Evolutionary conservation across 2,797 vertebrate species (phyloP), one percentile per base, ranked within the genome.

Genomic region (Thalassophryne amazonica): DNA sequence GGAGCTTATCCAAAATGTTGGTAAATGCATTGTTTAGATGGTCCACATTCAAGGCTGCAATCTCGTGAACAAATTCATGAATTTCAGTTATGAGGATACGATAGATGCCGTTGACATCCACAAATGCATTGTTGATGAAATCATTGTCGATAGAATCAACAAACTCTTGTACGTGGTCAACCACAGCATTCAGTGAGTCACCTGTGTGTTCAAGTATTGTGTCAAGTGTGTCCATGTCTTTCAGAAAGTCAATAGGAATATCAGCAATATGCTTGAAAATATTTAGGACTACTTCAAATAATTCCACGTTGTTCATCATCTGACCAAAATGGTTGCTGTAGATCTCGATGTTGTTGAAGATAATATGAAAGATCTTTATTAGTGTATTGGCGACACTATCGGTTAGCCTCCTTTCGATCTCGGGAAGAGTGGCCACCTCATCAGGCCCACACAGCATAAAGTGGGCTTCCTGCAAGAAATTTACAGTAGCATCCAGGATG

Each of bases 371-470:
- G 15, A 60, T 39, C 6, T 41, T 42, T 17, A 90, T 84, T 17
- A 91, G 34, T 25, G 10, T 46, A 41, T 55, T 27, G 9, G 49
- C 75, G 50, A 76, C 29, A 11, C 76, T 68, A 1, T 32, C 80
- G 34, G 83, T 84, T 59, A 85, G 56, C 57, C 80, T 78, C 2
- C 73, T 35, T 23, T 80, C 76, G 37, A 92, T 77, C 52, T 93
- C 84, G 61, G 87, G 85, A n/a, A 81, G 68, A 17, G 89, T 90
- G 24, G 82, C 91, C 16, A 58, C 74, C 18, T 84, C 52, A 3
- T 77, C 60, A 32, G 88, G 69, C 3, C 91, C 91, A 37, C 91
- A 92, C 13, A 95, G 40, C 47, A 84, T 87, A 60, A 95, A 88
- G 59, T 61, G 82, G 20, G 87, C 92, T 41, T 85, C 85, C 48